Conservation (phyloP, 2,888 invertebrate genomes). For the Hydropsyche betteni region DNA sequence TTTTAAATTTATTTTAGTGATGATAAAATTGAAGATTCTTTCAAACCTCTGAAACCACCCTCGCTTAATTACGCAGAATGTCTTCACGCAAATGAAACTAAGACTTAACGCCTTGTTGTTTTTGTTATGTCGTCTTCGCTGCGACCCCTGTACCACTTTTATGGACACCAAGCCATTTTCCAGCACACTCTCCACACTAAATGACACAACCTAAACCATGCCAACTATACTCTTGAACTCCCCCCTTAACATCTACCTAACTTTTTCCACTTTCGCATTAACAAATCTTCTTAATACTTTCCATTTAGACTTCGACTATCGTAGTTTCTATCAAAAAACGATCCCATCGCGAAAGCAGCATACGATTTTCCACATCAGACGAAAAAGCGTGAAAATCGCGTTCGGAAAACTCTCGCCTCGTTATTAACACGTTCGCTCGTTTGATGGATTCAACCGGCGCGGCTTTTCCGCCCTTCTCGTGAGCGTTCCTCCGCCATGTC, state of each 20-base stretch:
- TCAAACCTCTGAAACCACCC: slow-evolving; percentile 37
- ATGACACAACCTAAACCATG: no score
- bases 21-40: slow-evolving; percentile 41
- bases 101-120: slow-evolving; percentile 51
- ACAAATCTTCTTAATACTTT: no score
- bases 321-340: no score
- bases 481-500: background rate
- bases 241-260: no score
- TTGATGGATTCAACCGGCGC: slow-evolving; percentile 23
- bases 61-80: slow-evolving; percentile 48
- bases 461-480: background rate
- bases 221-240: no score
- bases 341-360: no score
- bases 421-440: slow-evolving; percentile 13
- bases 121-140: slow-evolving; percentile 40
- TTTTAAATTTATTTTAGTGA: no score
- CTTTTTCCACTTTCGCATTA: no score
- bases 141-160: slow-evolving; percentile 40
- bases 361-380: no score
- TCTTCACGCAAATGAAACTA: slow-evolving; percentile 49
- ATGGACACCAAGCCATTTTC: slow-evolving; percentile 40
- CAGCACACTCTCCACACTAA: background rate
- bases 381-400: no score
- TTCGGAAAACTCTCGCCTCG: no score
- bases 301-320: no score